Evolutionary conservation across 2,797 vertebrate species (phyloP).

Genomic region (Australoheros facetus): DNA sequence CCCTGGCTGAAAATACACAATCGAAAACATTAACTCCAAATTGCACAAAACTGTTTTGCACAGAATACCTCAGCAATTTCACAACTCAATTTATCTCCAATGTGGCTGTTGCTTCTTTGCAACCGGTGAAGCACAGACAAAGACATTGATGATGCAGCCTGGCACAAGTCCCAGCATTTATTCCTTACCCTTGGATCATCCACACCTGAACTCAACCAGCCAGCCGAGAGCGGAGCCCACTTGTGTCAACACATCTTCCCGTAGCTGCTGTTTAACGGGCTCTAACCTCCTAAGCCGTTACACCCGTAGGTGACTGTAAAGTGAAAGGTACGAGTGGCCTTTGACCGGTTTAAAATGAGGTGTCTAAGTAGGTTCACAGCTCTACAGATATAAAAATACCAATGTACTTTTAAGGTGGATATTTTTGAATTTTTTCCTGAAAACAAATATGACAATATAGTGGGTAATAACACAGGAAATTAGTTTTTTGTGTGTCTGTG

Average conservation of each 20-base stretch:
- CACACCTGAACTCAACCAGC: slow-evolving; percentile 23
- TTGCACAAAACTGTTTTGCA: neutral
- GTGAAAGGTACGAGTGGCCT: neutral
- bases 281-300: slow-evolving; percentile 3
- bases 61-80: slow-evolving; percentile 15
- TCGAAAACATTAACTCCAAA: neutral
- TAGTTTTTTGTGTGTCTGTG: neutral
- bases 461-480: neutral
- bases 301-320: neutral
- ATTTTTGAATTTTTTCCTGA: neutral
- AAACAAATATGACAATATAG: neutral
- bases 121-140: neutral
- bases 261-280: neutral
- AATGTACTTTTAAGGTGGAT: neutral
- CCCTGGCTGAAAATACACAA: neutral
- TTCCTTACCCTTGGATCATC: slow-evolving; percentile 12
- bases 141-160: slow-evolving; percentile 21
- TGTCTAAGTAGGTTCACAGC: neutral
- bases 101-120: slow-evolving; percentile 13
- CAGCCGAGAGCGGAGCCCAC: slow-evolving; percentile 28
- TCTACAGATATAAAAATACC: neutral
- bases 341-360: neutral
- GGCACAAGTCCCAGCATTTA: slow-evolving; percentile 13
- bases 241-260: slow-evolving; percentile 41
- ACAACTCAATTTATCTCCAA: slow-evolving; percentile 6